Conservation (phyloP, 2,113 vertebrate genomes). For the Orycteropus afer region DNA sequence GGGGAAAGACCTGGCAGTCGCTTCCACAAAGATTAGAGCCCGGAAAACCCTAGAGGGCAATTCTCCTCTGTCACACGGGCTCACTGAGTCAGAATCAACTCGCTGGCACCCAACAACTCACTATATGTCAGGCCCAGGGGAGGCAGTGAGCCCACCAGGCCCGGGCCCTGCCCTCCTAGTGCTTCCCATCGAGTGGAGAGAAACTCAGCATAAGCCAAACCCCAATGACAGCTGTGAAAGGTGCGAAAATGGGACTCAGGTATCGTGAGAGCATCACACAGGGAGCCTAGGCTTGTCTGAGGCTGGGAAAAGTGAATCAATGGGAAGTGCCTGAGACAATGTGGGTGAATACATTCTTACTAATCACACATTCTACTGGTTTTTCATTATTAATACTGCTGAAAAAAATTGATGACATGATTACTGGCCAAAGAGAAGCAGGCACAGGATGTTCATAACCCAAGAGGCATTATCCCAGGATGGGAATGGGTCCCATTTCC, state of each 20-base stretch:
- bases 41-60: too few species aligned
- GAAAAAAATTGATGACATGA: neutral
- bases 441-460: neutral
- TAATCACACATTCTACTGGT: neutral
- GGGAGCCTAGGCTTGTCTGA: neutral
- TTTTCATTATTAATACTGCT: neutral
- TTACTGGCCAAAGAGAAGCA: neutral
- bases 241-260: accelerated
- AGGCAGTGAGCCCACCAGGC: accelerated
- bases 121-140: accelerated
- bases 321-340: accelerated
- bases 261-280: accelerated
- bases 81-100: neutral
- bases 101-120: neutral
- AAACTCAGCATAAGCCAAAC: accelerated
- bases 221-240: neutral
- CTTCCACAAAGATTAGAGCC: too few species aligned
- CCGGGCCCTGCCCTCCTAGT: accelerated
- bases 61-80: neutral
- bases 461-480: neutral
- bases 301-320: accelerated
- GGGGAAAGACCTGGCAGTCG: neutral
- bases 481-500: neutral
- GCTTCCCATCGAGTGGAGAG: accelerated
- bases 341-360: neutral